Evolutionary conservation across 2,797 vertebrate species (phyloP).

Genomic region (Remorina albescens): DNA sequence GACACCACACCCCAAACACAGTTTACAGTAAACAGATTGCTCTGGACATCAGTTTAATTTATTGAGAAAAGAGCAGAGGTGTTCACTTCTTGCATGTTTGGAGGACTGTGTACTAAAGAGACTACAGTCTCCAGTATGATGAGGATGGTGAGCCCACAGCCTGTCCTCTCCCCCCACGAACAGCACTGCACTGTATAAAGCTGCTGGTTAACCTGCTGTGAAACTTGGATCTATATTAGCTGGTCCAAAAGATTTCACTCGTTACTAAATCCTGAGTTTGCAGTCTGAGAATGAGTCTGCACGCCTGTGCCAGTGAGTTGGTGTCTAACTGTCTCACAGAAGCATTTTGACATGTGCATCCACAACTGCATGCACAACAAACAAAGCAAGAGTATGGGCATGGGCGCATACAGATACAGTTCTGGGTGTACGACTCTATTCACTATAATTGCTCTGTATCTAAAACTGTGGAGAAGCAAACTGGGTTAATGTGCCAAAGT

Average conservation of each 20-base stretch:
- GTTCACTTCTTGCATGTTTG: background rate
- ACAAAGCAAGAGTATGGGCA: background rate
- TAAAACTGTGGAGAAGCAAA: conserved; percentile 4
- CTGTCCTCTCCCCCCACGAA: conserved; percentile 54
- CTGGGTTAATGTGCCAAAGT: conserved; percentile 29
- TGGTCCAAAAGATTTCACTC: conserved; percentile 70
- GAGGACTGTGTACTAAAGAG: background rate
- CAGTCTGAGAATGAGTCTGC: conserved; percentile 69
- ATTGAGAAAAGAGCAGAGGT: background rate
- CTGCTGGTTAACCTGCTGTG: conserved; percentile 71
- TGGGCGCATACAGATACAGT: background rate
- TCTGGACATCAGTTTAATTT: background rate
- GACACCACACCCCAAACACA: background rate
- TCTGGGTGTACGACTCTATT: background rate
- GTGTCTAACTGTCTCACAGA: conserved; percentile 24
- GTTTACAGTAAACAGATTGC: background rate
- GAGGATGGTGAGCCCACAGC: conserved; percentile 24
- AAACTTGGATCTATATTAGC: conserved; percentile 74
- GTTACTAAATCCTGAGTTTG: conserved; percentile 75
- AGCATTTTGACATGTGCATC: conserved; percentile 15
- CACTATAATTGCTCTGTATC: conserved; percentile 8
- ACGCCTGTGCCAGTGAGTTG: conserved; percentile 25
- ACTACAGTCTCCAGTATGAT: conserved; percentile 20
- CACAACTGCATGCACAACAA: conserved; percentile 5
- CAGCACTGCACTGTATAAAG: conserved; percentile 58